phyloP scores from a whole-genome alignment of 2,888 invertebrate species.

The Prosapia bicincta region DNA sequence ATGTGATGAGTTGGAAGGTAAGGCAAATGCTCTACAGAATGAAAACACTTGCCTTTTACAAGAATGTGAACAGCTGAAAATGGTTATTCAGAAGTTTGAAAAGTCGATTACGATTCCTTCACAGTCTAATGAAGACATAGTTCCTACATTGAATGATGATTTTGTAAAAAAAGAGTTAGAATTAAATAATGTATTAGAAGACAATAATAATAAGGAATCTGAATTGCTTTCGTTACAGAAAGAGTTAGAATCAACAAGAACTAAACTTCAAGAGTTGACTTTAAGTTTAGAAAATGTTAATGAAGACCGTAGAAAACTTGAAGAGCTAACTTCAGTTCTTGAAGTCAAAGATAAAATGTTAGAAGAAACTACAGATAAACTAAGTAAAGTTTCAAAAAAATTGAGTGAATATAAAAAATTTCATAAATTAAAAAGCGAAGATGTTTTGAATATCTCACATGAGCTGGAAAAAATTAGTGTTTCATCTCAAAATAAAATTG shows the following conservation, averaged over 20 bases:
- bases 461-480: constrained; percentile 20
- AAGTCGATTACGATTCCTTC: not conserved
- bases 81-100: not conserved
- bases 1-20: constrained; percentile 48
- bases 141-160: not conserved
- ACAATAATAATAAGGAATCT: constrained; percentile 7
- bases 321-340: constrained; percentile 57
- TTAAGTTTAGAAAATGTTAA: constrained; percentile 18
- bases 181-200: not conserved
- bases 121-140: not conserved
- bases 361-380: constrained; percentile 8
- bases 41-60: constrained; percentile 51
- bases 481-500: constrained; percentile 14
- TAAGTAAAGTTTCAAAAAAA: constrained; percentile 17
- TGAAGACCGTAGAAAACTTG: constrained; percentile 54
- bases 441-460: constrained; percentile 26
- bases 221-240: constrained; percentile 16
- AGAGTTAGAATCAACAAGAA: constrained; percentile 17
- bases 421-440: constrained; percentile 29
- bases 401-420: constrained; percentile 28
- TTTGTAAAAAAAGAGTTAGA: constrained; percentile 10
- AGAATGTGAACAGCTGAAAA: constrained; percentile 48
- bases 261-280: constrained; percentile 15
- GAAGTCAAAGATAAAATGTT: constrained; percentile 70
- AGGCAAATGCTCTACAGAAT: constrained; percentile 52